phyloP scores from a whole-genome alignment of 2,113 vertebrate species.

The Larimichthys polyactis region DNA sequence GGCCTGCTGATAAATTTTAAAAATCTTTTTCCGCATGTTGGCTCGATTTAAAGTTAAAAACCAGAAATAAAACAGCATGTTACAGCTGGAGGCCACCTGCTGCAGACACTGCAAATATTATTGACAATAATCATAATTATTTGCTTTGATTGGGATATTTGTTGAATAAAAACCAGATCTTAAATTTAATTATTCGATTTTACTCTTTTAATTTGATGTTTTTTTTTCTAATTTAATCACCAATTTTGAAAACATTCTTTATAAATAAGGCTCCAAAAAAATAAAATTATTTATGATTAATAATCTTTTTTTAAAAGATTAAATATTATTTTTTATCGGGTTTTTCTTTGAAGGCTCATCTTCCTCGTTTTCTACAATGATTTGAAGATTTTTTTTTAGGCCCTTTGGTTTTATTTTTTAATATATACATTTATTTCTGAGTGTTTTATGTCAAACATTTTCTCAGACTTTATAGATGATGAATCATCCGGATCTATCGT shows the following conservation, averaged over 20 bases:
- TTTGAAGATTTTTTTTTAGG: too few relatives aligned
- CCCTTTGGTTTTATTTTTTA: background rate
- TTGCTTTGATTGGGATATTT: background rate
- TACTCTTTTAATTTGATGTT: background rate
- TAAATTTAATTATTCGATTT: background rate
- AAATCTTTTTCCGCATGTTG: too few relatives aligned
- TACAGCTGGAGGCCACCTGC: background rate
- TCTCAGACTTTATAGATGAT: too few relatives aligned
- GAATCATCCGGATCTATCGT: too few relatives aligned
- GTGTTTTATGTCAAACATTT: background rate
- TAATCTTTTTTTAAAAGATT: background rate
- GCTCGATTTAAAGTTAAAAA: background rate
- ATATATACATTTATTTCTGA: background rate
- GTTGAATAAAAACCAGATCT: background rate
- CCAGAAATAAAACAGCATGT: too few relatives aligned
- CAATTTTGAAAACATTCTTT: background rate
- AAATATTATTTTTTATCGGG: too few relatives aligned
- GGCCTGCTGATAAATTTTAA: background rate
- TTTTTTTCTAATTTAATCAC: background rate
- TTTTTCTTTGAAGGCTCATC: background rate
- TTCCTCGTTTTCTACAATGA: background rate
- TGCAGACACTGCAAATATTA: background rate
- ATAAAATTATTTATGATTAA: background rate
- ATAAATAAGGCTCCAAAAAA: too few relatives aligned
- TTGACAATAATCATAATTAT: background rate